Percentiles rank a stretch among this genome's conserved stretches.
Conservation (phyloP, 2,888 invertebrate species). For the Mellilla xanthometata region DNA sequence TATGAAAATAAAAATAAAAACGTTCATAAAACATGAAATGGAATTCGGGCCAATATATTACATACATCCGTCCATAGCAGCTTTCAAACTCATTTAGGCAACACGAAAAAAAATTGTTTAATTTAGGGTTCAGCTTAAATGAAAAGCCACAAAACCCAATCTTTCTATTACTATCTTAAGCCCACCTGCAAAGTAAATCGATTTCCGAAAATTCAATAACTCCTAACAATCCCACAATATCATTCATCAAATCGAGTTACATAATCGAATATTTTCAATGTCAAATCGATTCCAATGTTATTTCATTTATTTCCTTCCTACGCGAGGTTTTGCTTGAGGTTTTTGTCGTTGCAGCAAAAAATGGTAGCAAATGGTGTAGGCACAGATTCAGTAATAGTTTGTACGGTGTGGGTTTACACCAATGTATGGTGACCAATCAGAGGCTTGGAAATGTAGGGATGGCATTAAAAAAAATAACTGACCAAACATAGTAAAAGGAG, state of each 20-base stretch:
- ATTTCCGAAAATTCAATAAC: not conserved
- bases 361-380: conserved; percentile 20
- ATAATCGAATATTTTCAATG: conserved; percentile 20
- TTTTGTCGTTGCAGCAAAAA: conserved; percentile 24
- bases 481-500: too few species aligned
- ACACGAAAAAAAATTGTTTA: too few species aligned
- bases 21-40: too few species aligned
- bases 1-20: too few species aligned
- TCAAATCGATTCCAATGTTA: conserved; percentile 18
- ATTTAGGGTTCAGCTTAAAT: too few species aligned
- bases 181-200: not conserved
- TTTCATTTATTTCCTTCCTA: conserved; percentile 25
- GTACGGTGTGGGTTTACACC: conserved; percentile 13
- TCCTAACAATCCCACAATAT: not conserved
- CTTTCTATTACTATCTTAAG: not conserved
- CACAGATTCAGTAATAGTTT: not conserved
- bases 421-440: conserved; percentile 10
- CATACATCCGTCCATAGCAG: too few species aligned
- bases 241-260: conserved; percentile 14
- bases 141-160: too few species aligned
- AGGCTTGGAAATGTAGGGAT: conserved; percentile 2
- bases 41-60: too few species aligned
- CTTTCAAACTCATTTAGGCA: too few species aligned
- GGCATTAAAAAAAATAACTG: too few species aligned
- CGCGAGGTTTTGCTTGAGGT: conserved; percentile 17